Evolutionary conservation across 2,888 invertebrate species (phyloP), one percentile per base, ranked within the genome.

Genomic region (Macroteleia sp.): DNA sequence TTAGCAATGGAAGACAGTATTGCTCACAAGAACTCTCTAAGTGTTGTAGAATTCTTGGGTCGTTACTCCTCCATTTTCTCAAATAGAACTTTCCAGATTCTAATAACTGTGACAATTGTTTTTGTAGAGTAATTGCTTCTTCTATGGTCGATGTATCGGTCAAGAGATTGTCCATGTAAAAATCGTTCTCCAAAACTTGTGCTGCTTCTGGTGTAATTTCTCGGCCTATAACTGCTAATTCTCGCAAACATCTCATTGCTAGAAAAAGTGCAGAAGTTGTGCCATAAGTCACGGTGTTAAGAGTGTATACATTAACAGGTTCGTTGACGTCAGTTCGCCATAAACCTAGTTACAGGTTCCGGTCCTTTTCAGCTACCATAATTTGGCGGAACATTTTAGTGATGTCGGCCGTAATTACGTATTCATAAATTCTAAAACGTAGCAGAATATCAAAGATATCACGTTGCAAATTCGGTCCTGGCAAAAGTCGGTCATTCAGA

Each of bases 111-210:
- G 62, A 22, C 1, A 75, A 10, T 48, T 77, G 16, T 46, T 44
- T 16, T 19, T 73, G 52, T 12, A 61, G 16, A 3, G 32, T 22
- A 6, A 64, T 84, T 81, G 56, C 87, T 82, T n/a, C 39, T n/a
- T 19, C 20, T 14, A 22, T 59, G 4, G 44, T 28, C 9, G 16
- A 16, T 3, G 59, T 28, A 9, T 30, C 16, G 14, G 59, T 59
- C 10, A 59, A n/a, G 20, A 41, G 12, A 12, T 57, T n/a, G n/a
- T n/a, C n/a, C n/a, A n/a, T n/a, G n/a, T n/a, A n/a, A n/a, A n/a
- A n/a, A n/a, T n/a, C n/a, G 10, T 30, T 30, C 10, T 30, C 30
- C 81, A 34, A 87, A 87, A 16, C 36, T 20, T 54, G 19, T 19
- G 17, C 30, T 30, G 9, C 4, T 30, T 30, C 10, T 30, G 30